phyloP scores from a whole-genome alignment of 2,797 vertebrate genomes.

The Iguana delicatissima region DNA sequence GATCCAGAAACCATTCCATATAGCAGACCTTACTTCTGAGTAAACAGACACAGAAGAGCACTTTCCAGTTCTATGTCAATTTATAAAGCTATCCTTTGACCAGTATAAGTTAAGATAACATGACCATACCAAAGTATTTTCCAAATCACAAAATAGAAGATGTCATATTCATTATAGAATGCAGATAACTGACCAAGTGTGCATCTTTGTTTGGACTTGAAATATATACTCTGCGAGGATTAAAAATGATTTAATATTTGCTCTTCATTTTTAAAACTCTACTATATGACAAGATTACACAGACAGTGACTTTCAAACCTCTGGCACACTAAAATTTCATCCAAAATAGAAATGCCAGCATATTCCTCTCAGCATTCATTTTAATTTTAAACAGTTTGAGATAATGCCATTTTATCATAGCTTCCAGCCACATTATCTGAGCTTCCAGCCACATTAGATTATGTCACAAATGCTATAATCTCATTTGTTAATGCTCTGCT shows the following conservation, averaged over 20 bases:
- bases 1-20: background rate
- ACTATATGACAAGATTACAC: background rate
- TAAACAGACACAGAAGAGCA: too few relatives aligned
- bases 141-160: too few relatives aligned
- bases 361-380: too few relatives aligned
- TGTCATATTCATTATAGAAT: too few relatives aligned
- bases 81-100: too few relatives aligned
- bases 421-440: background rate
- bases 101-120: too few relatives aligned
- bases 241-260: background rate
- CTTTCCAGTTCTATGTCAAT: too few relatives aligned
- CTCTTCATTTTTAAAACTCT: background rate
- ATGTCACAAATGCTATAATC: conserved; percentile 5
- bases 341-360: background rate
- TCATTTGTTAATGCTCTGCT: conserved; percentile 9
- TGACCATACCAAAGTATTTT: too few relatives aligned
- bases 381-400: background rate
- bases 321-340: conserved; percentile 5
- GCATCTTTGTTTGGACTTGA: too few relatives aligned
- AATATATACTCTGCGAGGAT: background rate
- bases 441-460: background rate
- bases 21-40: too few relatives aligned
- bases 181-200: too few relatives aligned
- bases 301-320: background rate
- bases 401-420: conserved; percentile 23